Evolutionary conservation across 2,888 invertebrate species (phyloP).

Genomic region (Galerucella pusilla): DNA sequence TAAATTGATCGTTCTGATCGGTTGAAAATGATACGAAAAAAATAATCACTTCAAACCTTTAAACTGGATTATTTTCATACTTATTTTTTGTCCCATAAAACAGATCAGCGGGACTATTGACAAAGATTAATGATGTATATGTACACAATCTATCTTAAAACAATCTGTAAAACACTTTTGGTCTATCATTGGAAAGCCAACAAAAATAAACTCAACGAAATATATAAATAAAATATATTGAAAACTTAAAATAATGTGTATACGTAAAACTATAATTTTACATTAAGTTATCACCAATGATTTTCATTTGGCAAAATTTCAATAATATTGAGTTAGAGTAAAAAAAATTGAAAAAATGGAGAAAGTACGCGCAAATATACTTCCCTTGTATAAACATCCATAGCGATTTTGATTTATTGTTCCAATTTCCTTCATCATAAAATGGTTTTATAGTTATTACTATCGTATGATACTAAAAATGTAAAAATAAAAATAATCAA

Average conservation of each 20-base stretch:
- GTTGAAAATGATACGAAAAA: too few relatives aligned
- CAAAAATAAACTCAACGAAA: conserved; percentile 8
- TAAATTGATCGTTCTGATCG: too few relatives aligned
- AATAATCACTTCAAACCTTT: neutral
- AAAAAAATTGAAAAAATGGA: neutral
- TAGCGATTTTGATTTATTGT: neutral
- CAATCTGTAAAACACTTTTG: neutral
- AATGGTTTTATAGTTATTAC: conserved; percentile 4
- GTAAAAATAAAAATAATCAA: conserved; percentile 2
- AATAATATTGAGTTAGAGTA: neutral
- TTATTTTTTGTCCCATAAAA: neutral
- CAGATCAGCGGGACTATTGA: neutral
- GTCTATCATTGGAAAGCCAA: conserved; percentile 17
- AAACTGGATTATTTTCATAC: neutral
- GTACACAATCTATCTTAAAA: neutral
- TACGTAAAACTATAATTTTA: neutral
- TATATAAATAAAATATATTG: conserved; percentile 7
- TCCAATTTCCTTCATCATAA: conserved; percentile 1
- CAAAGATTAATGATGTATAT: neutral
- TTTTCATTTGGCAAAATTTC: neutral
- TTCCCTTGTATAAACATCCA: neutral
- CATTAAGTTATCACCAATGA: neutral
- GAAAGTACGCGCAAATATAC: neutral
- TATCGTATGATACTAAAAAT: neutral
- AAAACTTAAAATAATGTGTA: neutral